Conservation (phyloP, 2,797 vertebrate genomes). For the Smutsia temminckii region DNA sequence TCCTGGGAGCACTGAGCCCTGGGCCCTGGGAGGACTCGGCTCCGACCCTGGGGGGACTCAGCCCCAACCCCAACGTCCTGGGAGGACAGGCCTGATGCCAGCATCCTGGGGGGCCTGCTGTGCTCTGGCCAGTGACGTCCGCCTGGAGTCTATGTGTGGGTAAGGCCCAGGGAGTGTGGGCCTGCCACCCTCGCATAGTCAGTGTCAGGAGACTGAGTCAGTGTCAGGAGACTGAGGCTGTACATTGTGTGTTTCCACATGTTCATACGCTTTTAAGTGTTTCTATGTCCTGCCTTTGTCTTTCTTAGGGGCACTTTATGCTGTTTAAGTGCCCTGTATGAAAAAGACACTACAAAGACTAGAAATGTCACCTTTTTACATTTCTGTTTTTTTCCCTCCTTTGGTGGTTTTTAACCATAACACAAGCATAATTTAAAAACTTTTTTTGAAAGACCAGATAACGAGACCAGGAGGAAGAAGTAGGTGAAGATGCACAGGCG, state of each 20-base stretch:
- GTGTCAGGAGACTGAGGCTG: background rate
- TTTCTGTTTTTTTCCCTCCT: background rate
- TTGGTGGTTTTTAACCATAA: background rate
- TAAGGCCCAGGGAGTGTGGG: background rate
- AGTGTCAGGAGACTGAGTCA: background rate
- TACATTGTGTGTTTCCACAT: accelerated
- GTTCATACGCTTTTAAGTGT: background rate
- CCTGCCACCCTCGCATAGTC: background rate
- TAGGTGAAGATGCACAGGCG: background rate
- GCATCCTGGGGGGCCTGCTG: too few species aligned
- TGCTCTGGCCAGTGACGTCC: too few species aligned
- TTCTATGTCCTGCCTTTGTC: background rate
- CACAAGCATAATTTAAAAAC: background rate
- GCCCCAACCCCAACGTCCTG: too few species aligned
- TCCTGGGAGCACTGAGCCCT: too few species aligned
- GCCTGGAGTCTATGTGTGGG: too few species aligned
- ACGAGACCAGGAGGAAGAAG: background rate
- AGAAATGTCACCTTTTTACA: background rate
- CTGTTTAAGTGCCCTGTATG: accelerated
- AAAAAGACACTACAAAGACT: background rate
- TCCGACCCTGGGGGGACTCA: too few species aligned
- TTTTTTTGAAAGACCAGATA: background rate
- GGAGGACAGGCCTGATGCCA: too few species aligned
- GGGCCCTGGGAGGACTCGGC: too few species aligned
- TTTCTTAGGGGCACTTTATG: accelerated